A percentile compares a stretch with the other conserved stretches of the same genome.
Evolutionary conservation across 1,140 invertebrate species (phyloP).

Genomic region (Zaprionus inermis): DNA sequence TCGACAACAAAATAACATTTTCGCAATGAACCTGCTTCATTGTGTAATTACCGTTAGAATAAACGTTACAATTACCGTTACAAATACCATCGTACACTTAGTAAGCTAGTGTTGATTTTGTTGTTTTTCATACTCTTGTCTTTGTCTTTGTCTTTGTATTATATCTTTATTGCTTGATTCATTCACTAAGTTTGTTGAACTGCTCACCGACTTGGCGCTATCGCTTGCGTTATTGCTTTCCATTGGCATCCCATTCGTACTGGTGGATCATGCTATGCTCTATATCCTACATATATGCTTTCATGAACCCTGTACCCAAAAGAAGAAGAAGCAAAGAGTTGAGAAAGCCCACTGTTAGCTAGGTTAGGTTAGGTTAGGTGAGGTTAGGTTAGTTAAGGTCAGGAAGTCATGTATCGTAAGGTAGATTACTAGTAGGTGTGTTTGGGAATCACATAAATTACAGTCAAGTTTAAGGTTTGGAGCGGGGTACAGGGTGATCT

Average conservation of each 20-base stretch:
- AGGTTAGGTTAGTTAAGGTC: too few species aligned
- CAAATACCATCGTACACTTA: background rate
- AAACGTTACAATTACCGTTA: background rate
- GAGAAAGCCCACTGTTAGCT: background rate
- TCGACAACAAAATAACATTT: conserved; percentile 59
- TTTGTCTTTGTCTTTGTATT: conserved; percentile 7
- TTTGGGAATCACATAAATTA: conserved; percentile 13
- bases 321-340: background rate
- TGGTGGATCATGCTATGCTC: conserved; percentile 2
- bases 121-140: background rate
- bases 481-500: conserved; percentile 16
- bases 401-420: background rate
- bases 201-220: conserved; percentile 33
- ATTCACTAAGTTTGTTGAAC: conserved; percentile 41
- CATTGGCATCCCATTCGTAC: conserved; percentile 36
- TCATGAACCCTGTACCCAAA: conserved; percentile 34
- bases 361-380: background rate
- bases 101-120: conserved; percentile 19
- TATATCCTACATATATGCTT: conserved; percentile 18
- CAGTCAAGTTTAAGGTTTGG: background rate
- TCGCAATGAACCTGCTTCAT: conserved; percentile 33
- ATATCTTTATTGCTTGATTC: conserved; percentile 40
- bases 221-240: conserved; percentile 43
- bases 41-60: background rate
- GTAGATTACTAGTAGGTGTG: background rate